Evolutionary conservation across 92 coral and sea anemone species (phyloP).

Genomic region (Palythoa grandis): DNA sequence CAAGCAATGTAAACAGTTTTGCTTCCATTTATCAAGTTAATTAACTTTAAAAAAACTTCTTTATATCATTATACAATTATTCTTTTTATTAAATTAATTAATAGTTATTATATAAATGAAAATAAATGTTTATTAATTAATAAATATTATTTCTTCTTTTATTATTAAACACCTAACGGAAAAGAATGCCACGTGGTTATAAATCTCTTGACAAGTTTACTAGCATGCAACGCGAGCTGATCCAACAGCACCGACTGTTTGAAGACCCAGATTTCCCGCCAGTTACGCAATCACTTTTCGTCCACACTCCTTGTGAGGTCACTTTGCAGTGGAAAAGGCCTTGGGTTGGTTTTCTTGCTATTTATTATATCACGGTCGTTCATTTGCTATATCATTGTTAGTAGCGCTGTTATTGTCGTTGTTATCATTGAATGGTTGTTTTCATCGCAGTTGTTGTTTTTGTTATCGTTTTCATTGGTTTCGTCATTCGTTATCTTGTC

Average conservation of each 20-base stretch:
- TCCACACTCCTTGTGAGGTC: conserved; percentile 64
- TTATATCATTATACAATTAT: too few species aligned
- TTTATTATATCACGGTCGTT: not conserved
- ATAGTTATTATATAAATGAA: too few species aligned
- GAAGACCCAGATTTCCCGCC: conserved; percentile 84
- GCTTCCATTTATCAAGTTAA: too few species aligned
- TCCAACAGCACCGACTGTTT: conserved; percentile 55
- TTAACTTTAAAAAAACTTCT: too few species aligned
- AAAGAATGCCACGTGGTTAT: conserved; percentile 36
- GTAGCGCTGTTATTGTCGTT: too few species aligned
- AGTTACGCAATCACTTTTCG: conserved; percentile 53
- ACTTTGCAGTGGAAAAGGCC: conserved; percentile 78
- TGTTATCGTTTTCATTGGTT: too few species aligned
- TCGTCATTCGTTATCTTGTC: too few species aligned
- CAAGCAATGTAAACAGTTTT: too few species aligned
- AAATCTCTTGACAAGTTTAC: conserved; percentile 40
- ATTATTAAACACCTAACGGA: not conserved
- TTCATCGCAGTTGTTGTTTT: too few species aligned
- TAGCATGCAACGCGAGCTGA: conserved; percentile 61
- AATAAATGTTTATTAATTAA: too few species aligned
- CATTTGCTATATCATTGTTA: not conserved
- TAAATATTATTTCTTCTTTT: not conserved
- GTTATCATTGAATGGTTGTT: too few species aligned
- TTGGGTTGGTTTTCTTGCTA: conserved; percentile 45
- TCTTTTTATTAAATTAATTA: not conserved